Evolutionary conservation across 2,888 invertebrate genomes (phyloP).

Genomic region (Agapostemon virescens): DNA sequence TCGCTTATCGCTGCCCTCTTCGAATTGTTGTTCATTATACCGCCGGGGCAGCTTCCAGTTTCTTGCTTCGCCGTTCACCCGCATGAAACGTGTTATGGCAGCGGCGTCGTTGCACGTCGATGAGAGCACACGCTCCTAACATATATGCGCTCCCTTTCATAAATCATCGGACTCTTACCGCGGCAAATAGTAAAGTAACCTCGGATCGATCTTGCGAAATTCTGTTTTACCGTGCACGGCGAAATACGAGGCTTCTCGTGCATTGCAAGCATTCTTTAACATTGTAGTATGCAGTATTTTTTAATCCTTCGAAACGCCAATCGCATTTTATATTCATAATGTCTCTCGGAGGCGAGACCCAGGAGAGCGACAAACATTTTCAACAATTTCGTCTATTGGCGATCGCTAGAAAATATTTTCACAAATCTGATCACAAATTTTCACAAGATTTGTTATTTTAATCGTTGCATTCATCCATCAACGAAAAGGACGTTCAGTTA

Average conservation of each 20-base stretch:
- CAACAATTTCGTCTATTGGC: not conserved
- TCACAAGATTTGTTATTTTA: too few relatives aligned
- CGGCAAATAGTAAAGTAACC: not conserved
- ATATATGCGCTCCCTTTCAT: not conserved
- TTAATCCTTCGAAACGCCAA: not conserved
- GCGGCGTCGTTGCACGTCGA: not conserved
- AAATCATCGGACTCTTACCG: slow-evolving; percentile 4
- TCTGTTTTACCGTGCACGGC: not conserved
- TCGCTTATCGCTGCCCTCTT: not conserved
- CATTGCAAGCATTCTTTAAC: not conserved
- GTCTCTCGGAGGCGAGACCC: not conserved
- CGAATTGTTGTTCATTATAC: slow-evolving; percentile 5
- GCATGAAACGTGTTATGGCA: not conserved
- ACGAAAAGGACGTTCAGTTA: too few relatives aligned
- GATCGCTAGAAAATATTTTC: too few relatives aligned
- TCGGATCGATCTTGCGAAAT: not conserved
- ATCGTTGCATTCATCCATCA: too few relatives aligned
- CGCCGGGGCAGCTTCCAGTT: not conserved
- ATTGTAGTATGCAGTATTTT: not conserved
- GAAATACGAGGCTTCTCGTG: not conserved
- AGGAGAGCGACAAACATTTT: not conserved
- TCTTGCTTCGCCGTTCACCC: not conserved
- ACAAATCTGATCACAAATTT: too few relatives aligned
- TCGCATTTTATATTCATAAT: not conserved
- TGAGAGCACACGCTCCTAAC: not conserved